Evolutionary conservation across 1,140 invertebrate species (phyloP), one percentile per base, ranked within the genome.

Genomic region (Euwallacea fornicatus): DNA sequence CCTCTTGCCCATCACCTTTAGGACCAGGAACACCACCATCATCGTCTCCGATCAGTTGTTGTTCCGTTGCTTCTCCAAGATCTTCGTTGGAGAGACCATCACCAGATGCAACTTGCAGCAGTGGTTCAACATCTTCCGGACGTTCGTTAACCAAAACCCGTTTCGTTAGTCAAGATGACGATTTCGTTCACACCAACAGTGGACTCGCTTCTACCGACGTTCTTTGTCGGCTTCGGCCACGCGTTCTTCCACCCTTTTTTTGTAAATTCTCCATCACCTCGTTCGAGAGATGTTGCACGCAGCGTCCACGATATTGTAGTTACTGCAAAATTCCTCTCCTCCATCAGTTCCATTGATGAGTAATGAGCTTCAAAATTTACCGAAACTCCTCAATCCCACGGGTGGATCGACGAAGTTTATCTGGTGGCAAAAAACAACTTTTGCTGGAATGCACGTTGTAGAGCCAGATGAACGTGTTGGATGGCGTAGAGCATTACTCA

Each of bases 201-300:
- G 11, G 11, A 47, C 7, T 74, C 66, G 75, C 63, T 56, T 71
- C 7, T 16, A 15, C 53, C 61, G 56, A 66, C 64, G 72, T 60
- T 13, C 55, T 76, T 75, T 63, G 44, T 73, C 70, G 75, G 62
- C 59, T 75, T 69, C 66, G 72, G 66, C 60, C 74, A 75, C 61
- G 74, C 63, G 62, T 76, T 76, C 54, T 75, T 76, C 70, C 71
- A 75, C 68, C 69, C 72, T 74, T 73, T 71, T 76, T 76, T 69
- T 71, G 76, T 72, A 73, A 21, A 47, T n/a, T n/a, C n/a, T n/a
- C n/a, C n/a, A n/a, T n/a, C n/a, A n/a, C n/a, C n/a, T n/a, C n/a
- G n/a, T n/a, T n/a, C n/a, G n/a, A n/a, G n/a, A n/a, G n/a, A n/a
- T n/a, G n/a, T n/a, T n/a, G n/a, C n/a, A n/a, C n/a, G n/a, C n/a